A percentile compares a stretch with the other conserved stretches of the same genome.
Conservation (phyloP, 2,888 invertebrate genomes). For the Helobdella robusta region DNA sequence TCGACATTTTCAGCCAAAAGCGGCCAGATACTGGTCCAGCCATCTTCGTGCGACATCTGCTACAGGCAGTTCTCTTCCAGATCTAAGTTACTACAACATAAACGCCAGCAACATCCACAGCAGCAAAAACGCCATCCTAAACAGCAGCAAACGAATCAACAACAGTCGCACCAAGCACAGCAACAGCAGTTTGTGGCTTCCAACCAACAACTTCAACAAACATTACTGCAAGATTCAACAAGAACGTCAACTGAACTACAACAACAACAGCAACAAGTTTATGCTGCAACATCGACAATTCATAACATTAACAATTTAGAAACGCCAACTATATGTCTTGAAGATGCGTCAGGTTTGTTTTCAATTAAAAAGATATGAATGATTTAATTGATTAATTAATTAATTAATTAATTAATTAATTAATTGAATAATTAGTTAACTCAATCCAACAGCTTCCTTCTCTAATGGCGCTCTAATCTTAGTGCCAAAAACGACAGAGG, state of each 20-base stretch:
- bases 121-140: conserved; percentile 31
- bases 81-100: conserved; percentile 55
- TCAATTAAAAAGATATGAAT: no score
- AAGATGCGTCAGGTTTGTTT: no score
- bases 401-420: no score
- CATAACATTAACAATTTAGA: background rate
- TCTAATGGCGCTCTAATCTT: no score
- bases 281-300: background rate
- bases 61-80: conserved; percentile 78
- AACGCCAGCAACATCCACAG: conserved; percentile 51
- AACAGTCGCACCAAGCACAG: background rate
- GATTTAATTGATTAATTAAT: no score
- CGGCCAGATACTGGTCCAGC: conserved; percentile 63
- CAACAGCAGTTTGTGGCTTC: background rate
- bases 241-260: conserved; percentile 7
- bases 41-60: conserved; percentile 68
- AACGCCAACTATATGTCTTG: background rate
- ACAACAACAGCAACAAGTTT: background rate
- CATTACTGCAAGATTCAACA: no score
- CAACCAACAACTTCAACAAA: no score
- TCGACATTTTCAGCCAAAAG: conserved; percentile 64
- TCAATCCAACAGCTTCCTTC: no score
- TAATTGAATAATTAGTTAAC: no score
- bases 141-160: background rate
- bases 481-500: no score